Evolutionary conservation across 2,797 vertebrate genomes (phyloP), one percentile per base, ranked within the genome.

Genomic region (Cyclopterus lumpus): DNA sequence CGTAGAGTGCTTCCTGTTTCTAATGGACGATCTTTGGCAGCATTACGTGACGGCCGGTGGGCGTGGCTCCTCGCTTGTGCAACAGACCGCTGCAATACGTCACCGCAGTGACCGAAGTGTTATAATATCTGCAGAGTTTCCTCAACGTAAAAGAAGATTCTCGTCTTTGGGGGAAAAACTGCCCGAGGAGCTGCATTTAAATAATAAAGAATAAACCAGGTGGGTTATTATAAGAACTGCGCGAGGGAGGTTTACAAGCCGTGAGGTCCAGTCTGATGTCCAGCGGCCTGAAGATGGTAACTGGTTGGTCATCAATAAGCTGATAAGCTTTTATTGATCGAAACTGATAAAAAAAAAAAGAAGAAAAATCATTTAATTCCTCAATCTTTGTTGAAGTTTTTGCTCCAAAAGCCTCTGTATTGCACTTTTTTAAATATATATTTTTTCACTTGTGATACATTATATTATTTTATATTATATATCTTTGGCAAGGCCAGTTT

Each of bases 61-160:
- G 76, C 73, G 78, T 77, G 82, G 53, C 70, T 58, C 1, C 0
- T 0, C 4, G 38, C 6, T 80, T 84, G 75, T n/a, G 70, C 79
- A 75, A 87, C 74, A 70, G 14, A 12, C 36, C 24, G 0, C 57
- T 20, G 15, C 40, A n/a, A n/a, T 51, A 83, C 79, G 58, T 83
- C 75, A 88, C 7, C 30, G 7, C 20, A 0, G 36, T 62, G 60
- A 69, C 10, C 20, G 22, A 22, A 5, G 46, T 73, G 53, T 24
- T 32, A 51, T 69, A 51, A 68, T 51, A 40, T 60, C 34, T 54
- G 22, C 61, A 1, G 18, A 73, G 53, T 73, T 70, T 69, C 6
- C 1, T 30, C 24, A 40, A 48, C 15, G 28, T 61, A 24, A 3
- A 7, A 16, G 6, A 59, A 34, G 48, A 53, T 0, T 0, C n/a